Evolutionary conservation across 2,797 vertebrate species (phyloP), one percentile per base, ranked within the genome.

Genomic region (Sciurus carolinensis): DNA sequence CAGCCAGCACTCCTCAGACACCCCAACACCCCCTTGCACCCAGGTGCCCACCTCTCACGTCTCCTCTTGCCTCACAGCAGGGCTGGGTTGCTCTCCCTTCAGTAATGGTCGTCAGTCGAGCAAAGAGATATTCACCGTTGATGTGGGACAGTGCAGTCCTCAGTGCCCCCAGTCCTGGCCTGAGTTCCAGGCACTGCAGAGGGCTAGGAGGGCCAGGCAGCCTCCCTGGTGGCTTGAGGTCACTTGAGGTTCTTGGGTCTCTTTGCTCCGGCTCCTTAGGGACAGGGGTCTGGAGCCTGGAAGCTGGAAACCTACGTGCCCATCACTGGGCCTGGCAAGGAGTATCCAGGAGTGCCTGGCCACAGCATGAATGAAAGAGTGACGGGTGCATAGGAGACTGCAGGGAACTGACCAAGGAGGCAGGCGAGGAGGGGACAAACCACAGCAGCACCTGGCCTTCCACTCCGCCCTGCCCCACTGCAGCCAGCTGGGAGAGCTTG

Each of bases 131-230:
- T 39, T 50, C 36, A 54, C 33, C 39, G 33, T 18, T 91, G 42
- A 44, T 42, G 12, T 8, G 30, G 52, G 72, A 54, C 72, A 24
- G 64, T 26, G 92, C 72, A 92, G 97, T 47, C 97, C 95, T 98
- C 96, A 79, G 96, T 91, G 97, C 92, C 95, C 95, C 97, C 94
- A 90, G 95, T 98, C 96, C 97, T 97, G 98, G 97, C 97, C 97
- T 97, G 97, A 98, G 97, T 98, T 98, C 97, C 97, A 97, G 97
- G 96, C 97, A 5, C 26, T n/a, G 33, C 11, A 33, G 36, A 44
- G 30, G 6, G n/a, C 50, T 83, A 42, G 72, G 96, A 97, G 94
- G 95, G 92, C 97, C 95, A 94, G 97, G 97, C 97, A 95, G 97
- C 97, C 95, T 72, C 76, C 86, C 97, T n/a, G 94, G 87, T 96